These are phyloP conservation scores for Dorcus hopei DNA, from an alignment of 2,888 invertebrate species.

Conservation along the genomic window DNA sequence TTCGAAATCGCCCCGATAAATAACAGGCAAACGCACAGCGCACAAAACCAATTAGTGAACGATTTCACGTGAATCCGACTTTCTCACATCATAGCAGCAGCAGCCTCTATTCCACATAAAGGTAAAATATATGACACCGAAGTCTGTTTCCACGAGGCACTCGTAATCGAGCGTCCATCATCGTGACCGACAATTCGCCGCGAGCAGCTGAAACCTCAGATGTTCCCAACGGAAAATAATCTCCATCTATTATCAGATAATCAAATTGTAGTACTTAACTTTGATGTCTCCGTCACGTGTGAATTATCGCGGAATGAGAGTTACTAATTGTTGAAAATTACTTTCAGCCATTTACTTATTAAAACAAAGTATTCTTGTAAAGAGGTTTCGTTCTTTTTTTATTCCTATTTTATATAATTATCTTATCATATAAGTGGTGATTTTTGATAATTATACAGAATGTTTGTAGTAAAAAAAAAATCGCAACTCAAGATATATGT, in stretches of 20 bases:
- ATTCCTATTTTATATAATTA: too few relatives aligned
- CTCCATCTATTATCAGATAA: neutral
- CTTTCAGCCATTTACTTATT: too few relatives aligned
- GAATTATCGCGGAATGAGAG: neutral
- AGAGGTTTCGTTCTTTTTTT: too few relatives aligned
- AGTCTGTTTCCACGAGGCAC: slow-evolving; percentile 29
- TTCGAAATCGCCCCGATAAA: too few relatives aligned
- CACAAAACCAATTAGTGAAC: neutral
- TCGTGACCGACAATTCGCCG: slow-evolving; percentile 36
- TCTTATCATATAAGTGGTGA: too few relatives aligned
- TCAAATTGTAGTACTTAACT: neutral
- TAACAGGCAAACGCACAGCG: too few relatives aligned
- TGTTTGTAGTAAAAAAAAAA: too few relatives aligned
- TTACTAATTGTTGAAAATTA: too few relatives aligned
- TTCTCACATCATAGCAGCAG: slow-evolving; percentile 16
- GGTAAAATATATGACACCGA: slow-evolving; percentile 31
- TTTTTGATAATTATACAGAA: too few relatives aligned
- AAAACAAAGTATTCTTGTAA: too few relatives aligned
- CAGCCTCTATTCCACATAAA: slow-evolving; percentile 6
- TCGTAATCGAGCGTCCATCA: slow-evolving; percentile 41
- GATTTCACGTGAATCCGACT: slow-evolving; percentile 5
- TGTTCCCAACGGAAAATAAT: neutral
- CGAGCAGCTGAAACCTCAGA: slow-evolving; percentile 20
- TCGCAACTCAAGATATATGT: too few relatives aligned
- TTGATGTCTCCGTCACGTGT: neutral